Conservation (phyloP, 2,888 invertebrate species). For the Noctua pronuba region DNA sequence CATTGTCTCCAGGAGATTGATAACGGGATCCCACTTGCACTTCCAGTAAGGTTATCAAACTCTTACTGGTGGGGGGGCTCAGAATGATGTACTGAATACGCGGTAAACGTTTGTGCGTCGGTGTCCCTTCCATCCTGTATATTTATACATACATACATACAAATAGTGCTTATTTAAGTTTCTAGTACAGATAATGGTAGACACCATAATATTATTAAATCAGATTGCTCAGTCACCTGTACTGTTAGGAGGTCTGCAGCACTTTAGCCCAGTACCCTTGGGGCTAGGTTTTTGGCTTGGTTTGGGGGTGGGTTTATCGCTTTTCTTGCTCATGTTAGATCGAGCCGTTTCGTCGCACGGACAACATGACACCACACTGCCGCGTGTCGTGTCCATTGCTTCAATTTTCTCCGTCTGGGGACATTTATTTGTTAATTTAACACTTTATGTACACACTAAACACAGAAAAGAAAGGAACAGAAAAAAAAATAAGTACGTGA, state of each 20-base stretch:
- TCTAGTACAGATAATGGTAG: background rate
- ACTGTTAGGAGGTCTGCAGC: constrained; percentile 76
- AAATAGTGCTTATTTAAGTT: too few relatives aligned
- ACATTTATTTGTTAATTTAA: background rate
- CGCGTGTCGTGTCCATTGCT: constrained; percentile 85
- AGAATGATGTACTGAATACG: too few relatives aligned
- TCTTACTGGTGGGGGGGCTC: too few relatives aligned
- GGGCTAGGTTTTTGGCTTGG: constrained; percentile 37
- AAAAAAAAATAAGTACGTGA: background rate
- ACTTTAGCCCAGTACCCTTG: constrained; percentile 60
- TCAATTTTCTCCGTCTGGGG: constrained; percentile 84
- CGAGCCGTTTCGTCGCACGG: constrained; percentile 77
- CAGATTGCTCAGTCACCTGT: background rate
- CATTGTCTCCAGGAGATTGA: too few relatives aligned
- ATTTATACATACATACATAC: too few relatives aligned
- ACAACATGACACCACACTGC: constrained; percentile 85
- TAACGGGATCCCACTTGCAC: too few relatives aligned
- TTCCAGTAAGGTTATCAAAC: too few relatives aligned
- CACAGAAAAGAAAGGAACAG: background rate
- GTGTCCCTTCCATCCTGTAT: too few relatives aligned
- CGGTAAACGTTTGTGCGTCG: too few relatives aligned
- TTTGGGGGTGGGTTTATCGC: constrained; percentile 36
- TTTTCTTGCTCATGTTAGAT: constrained; percentile 46
- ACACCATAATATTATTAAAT: background rate
- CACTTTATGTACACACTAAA: background rate